Evolutionary conservation across 2,797 vertebrate genomes (phyloP), one percentile per base, ranked within the genome.

Genomic region (Chaetodon trifasciatus): DNA sequence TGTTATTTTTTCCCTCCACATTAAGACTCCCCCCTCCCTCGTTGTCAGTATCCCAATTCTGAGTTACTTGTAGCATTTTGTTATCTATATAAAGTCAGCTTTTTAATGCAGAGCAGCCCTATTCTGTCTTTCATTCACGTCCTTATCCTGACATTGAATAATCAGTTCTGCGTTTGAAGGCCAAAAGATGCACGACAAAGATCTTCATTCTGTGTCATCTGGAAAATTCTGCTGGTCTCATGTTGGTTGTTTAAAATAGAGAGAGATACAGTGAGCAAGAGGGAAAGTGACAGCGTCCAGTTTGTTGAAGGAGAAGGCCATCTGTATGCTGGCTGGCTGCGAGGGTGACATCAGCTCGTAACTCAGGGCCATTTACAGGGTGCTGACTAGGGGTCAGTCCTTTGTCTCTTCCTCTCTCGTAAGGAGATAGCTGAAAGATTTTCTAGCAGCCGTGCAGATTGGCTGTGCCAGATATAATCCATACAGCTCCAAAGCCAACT

Each of bases 281-380:
- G 70, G 73, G 32, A 86, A 84, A 24, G 63, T 76, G 82, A 78
- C 76, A 75, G 73, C 11, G 61, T 74, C 75, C 74, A 74, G 60
- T 85, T 76, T 70, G 70, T 67, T 86, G 44, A 86, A 88, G 79
- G 77, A 87, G 81, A 89, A 88, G 84, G 75, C 87, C 86, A 92
- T 92, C 79, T 91, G 89, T 85, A 50, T 52, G 74, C 83, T 89
- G 85, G 90, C 89, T 55, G 70, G 37, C 71, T 67, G 58, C 35
- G 17, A 65, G 62, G 47, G 76, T 93, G 88, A 94, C 91, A 93
- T 94, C 92, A 93, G 81, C 87, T 86, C 82, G 76, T 91, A 89
- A 92, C 86, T 94, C 88, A 61, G 62, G 61, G 76, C 76, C 74
- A 56, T 90, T 92, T 88, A 82, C 76, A 83, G 69, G 82, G 78